Conservation (phyloP, 2,113 vertebrate genomes). For the Oenanthe melanoleuca region DNA sequence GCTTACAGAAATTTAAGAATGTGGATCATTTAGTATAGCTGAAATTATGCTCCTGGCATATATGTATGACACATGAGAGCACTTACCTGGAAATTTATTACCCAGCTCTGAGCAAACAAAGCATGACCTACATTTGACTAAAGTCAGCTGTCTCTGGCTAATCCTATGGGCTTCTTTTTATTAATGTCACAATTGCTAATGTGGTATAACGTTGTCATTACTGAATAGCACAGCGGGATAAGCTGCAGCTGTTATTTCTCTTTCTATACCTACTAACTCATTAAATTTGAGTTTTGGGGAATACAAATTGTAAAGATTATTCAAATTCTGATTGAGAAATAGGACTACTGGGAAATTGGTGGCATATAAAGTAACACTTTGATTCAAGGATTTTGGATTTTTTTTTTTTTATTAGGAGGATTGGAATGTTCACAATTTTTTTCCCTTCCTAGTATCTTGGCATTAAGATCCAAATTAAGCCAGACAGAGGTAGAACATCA, state of each 20-base stretch:
- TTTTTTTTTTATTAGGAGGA: neutral
- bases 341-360: conserved; percentile 71
- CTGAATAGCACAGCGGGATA: conserved; percentile 75
- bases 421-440: conserved; percentile 4
- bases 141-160: conserved; percentile 81
- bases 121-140: conserved; percentile 85
- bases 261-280: conserved; percentile 77
- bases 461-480: conserved; percentile 41
- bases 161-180: conserved; percentile 83
- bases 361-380: conserved; percentile 70
- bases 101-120: conserved; percentile 81
- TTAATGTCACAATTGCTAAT: conserved; percentile 85
- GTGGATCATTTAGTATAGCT: conserved; percentile 75
- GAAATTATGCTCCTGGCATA: conserved; percentile 79
- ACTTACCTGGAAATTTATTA: conserved; percentile 86
- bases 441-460: neutral
- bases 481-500: neutral
- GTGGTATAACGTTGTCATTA: conserved; percentile 82
- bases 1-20: conserved; percentile 78
- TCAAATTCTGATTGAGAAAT: conserved; percentile 80
- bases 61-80: conserved; percentile 79
- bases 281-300: conserved; percentile 81
- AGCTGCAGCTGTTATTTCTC: conserved; percentile 79
- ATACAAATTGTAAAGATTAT: conserved; percentile 79
- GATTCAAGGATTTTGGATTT: conserved; percentile 44